Conservation (phyloP, 2,888 invertebrate genomes). For the Melanargia galathea region DNA sequence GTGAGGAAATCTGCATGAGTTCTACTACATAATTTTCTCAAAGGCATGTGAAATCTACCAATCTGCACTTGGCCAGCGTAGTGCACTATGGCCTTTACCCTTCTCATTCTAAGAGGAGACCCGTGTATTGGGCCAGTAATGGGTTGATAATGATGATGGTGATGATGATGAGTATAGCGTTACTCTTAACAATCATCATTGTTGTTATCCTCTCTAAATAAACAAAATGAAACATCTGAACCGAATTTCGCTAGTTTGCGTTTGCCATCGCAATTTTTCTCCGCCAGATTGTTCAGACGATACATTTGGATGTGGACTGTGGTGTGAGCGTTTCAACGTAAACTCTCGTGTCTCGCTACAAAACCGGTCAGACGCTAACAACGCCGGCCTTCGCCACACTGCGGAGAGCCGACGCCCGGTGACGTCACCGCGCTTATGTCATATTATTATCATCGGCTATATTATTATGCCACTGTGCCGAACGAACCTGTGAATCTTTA, state of each 20-base stretch:
- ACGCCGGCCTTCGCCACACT: conserved; percentile 71
- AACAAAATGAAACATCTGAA: background rate
- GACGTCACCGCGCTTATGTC: conserved; percentile 80
- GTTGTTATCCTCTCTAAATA: background rate
- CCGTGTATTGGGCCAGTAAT: too few relatives aligned
- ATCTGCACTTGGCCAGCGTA: too few relatives aligned
- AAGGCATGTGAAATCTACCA: too few relatives aligned
- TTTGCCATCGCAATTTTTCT: background rate
- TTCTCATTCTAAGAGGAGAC: too few relatives aligned
- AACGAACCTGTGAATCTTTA: conserved; percentile 53
- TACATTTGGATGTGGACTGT: conserved; percentile 10
- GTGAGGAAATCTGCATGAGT: too few relatives aligned
- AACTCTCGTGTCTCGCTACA: conserved; percentile 63
- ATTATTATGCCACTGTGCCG: conserved; percentile 45
- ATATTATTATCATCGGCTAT: conserved; percentile 54
- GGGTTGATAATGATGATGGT: too few relatives aligned
- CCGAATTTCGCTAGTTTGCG: background rate
- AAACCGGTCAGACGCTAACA: conserved; percentile 59
- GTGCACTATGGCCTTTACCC: too few relatives aligned
- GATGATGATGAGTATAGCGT: too few relatives aligned
- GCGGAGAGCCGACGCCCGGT: conserved; percentile 66
- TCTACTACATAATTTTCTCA: too few relatives aligned
- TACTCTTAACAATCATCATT: too few relatives aligned
- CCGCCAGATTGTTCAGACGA: conserved; percentile 4
- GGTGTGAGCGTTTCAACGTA: conserved; percentile 39